Evolutionary conservation across 1,140 invertebrate genomes (phyloP).

Genomic region (Aricia agestis): DNA sequence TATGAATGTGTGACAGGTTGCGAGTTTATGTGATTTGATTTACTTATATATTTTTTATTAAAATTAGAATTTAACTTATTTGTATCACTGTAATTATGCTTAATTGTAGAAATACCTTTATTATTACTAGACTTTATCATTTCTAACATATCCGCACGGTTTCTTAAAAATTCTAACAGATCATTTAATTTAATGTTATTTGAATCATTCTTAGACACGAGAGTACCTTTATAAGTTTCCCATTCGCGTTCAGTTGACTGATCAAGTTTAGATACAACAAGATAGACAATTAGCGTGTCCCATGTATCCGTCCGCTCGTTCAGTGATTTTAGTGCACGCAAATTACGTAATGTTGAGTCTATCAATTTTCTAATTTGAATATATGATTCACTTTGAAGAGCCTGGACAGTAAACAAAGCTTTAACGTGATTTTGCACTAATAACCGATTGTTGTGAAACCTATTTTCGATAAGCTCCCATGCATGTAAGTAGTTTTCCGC

Average conservation of each 20-base stretch:
- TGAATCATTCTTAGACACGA: neutral
- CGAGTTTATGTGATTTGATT: too few relatives aligned
- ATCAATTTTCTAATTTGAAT: neutral
- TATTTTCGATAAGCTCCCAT: slow-evolving; percentile 6
- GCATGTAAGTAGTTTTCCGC: slow-evolving; percentile 21
- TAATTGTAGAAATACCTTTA: neutral
- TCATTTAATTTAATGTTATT: slow-evolving; percentile 19
- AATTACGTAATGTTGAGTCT: neutral
- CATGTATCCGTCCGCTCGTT: neutral
- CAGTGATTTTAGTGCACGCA: neutral
- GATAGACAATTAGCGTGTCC: slow-evolving; percentile 18
- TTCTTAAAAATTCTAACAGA: slow-evolving; percentile 25
- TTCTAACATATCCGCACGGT: slow-evolving; percentile 24
- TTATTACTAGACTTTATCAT: neutral
- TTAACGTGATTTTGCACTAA: neutral
- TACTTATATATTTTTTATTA: neutral
- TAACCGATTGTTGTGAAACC: slow-evolving; percentile 6
- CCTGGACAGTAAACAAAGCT: neutral
- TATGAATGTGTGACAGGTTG: neutral
- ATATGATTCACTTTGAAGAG: neutral
- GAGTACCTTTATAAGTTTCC: neutral
- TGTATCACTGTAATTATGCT: too few relatives aligned
- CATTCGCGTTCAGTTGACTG: slow-evolving; percentile 7
- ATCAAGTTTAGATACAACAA: slow-evolving; percentile 15
- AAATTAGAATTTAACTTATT: neutral